Evolutionary conservation across 2,113 vertebrate species (phyloP).

Genomic region (Shinisaurus crocodilurus): DNA sequence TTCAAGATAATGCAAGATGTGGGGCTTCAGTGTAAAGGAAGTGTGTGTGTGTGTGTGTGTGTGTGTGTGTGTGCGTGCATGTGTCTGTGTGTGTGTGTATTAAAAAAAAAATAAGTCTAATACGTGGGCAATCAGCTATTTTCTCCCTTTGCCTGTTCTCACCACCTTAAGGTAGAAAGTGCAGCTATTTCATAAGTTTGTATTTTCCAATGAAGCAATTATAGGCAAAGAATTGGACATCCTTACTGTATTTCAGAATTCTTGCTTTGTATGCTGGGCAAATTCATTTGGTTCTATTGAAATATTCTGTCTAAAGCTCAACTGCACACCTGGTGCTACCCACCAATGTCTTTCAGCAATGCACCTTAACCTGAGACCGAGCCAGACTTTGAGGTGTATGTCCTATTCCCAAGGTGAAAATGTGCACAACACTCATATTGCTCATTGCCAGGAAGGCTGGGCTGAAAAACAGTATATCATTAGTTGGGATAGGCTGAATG

Average conservation of each 20-base stretch:
- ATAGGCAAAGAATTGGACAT: constrained; percentile 38
- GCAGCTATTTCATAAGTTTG: constrained; percentile 33
- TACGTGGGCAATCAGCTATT: constrained; percentile 46
- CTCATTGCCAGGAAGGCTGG: constrained; percentile 27
- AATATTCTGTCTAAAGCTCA: not conserved
- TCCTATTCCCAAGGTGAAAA: not conserved
- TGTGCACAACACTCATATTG: not conserved
- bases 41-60: constrained; percentile 5
- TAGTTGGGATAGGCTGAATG: constrained; percentile 48
- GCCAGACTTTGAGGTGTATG: constrained; percentile 69
- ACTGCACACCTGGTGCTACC: not conserved
- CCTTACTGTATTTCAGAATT: constrained; percentile 37
- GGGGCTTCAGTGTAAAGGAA: constrained; percentile 56
- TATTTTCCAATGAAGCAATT: constrained; percentile 25
- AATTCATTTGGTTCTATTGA: constrained; percentile 34
- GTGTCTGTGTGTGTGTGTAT: not conserved
- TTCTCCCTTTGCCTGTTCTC: not conserved
- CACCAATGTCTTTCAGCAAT: constrained; percentile 45
- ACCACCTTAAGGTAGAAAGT: constrained; percentile 31
- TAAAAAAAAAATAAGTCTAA: not conserved
- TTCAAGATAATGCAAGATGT: constrained; percentile 45
- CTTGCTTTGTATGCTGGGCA: constrained; percentile 37
- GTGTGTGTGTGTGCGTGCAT: not conserved
- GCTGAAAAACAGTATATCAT: constrained; percentile 18
- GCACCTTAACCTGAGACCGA: constrained; percentile 79